These are phyloP conservation scores for Syritta pipiens DNA, from an alignment of 2,888 invertebrate species.

Conservation along the genomic window DNA sequence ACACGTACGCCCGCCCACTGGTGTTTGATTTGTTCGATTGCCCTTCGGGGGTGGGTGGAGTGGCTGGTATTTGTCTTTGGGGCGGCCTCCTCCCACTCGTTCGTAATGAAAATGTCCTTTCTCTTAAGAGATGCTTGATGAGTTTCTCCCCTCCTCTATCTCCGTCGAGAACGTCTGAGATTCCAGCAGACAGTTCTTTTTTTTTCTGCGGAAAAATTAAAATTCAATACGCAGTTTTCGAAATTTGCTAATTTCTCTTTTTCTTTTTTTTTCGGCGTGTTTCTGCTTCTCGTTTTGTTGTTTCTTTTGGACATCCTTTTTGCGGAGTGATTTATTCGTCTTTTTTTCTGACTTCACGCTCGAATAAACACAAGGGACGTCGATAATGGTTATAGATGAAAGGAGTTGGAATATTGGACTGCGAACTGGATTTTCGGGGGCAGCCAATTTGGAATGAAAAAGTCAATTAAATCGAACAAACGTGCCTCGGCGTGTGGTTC, in stretches of 20 bases:
- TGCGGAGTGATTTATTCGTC: slow-evolving; percentile 26
- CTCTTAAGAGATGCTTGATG: slow-evolving; percentile 25
- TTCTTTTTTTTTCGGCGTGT: background rate
- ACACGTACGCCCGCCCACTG: background rate
- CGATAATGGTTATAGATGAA: slow-evolving; percentile 1
- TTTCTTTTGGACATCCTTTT: background rate
- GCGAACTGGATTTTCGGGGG: background rate
- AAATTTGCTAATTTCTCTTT: slow-evolving; percentile 32
- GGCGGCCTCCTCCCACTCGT: background rate
- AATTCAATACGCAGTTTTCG: slow-evolving; percentile 31
- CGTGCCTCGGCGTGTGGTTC: slow-evolving; percentile 20
- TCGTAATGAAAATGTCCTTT: slow-evolving; percentile 39
- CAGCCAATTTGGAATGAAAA: slow-evolving; percentile 10
- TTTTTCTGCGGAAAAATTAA: slow-evolving; percentile 29
- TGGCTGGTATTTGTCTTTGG: background rate
- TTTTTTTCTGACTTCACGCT: slow-evolving; percentile 20
- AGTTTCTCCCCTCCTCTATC: background rate
- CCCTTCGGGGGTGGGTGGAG: background rate
- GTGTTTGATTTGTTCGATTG: slow-evolving; percentile 49
- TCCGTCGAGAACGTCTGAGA: background rate
- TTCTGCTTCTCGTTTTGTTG: background rate
- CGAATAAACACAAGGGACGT: slow-evolving; percentile 16
- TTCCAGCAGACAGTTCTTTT: slow-evolving; percentile 14
- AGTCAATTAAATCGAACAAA: slow-evolving; percentile 41
- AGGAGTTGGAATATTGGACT: too few relatives aligned